Evolutionary conservation across 2,113 vertebrate genomes (phyloP).

Genomic region (Paraplagusia blochii): DNA sequence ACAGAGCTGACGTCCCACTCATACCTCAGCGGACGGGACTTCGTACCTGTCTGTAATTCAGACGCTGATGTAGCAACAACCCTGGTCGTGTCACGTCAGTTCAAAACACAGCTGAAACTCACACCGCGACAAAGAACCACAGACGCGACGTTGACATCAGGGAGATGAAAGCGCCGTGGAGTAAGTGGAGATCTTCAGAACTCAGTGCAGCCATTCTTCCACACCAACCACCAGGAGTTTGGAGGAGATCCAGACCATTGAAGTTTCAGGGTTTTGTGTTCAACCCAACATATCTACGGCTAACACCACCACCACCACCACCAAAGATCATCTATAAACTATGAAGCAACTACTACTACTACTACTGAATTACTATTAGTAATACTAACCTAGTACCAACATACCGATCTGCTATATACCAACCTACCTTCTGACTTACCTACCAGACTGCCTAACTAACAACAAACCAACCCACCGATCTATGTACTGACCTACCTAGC

Average conservation of each 20-base stretch:
- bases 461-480: no score
- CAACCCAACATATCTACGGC: no score
- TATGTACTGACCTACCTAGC: no score
- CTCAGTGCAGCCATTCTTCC: slow-evolving; percentile 37
- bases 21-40: slow-evolving; percentile 63
- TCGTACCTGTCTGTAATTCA: slow-evolving; percentile 54
- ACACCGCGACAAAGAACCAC: slow-evolving; percentile 64
- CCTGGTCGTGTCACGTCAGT: slow-evolving; percentile 55
- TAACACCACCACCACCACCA: no score
- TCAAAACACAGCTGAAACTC: slow-evolving; percentile 61
- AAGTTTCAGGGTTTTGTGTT: slow-evolving; percentile 16
- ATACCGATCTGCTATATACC: no score
- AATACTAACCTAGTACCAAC: no score
- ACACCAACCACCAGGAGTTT: slow-evolving; percentile 46
- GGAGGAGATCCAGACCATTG: slow-evolving; percentile 22
- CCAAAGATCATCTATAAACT: no score
- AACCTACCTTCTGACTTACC: no score
- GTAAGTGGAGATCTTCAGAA: slow-evolving; percentile 58
- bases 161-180: slow-evolving; percentile 58
- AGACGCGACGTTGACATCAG: slow-evolving; percentile 37
- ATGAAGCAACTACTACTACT: no score
- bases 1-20: slow-evolving; percentile 61
- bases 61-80: slow-evolving; percentile 63
- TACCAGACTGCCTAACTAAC: no score
- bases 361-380: no score